Evolutionary conservation across 2,113 vertebrate species (phyloP), one percentile per base, ranked within the genome.

Genomic region (Burhinus bistriatus): DNA sequence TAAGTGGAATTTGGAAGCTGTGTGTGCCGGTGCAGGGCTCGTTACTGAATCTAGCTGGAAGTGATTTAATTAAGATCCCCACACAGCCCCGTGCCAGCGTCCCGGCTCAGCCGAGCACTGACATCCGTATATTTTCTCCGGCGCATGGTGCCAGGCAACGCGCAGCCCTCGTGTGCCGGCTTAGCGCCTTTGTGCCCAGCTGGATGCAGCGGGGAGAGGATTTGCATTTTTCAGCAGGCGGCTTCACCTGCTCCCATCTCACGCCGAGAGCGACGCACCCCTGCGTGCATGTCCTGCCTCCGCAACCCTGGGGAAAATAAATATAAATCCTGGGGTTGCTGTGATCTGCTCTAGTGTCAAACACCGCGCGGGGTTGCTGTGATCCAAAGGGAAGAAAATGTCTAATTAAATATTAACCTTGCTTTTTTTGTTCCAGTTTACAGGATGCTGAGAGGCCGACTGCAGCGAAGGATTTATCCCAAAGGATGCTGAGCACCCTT

Each of bases 291-390:
- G 68, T 61, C 75, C 77, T 11, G 54, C 78, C 84, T 34, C 80
- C 21, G 44, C 30, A 61, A 55, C 57, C 54, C 61, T 23, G 5
- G 19, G 7, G 49, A 51, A 61, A 32, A 20, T 0, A 7, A 47
- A 45, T 0, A 11, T 0, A 49, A 62, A 57, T 6, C 61, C 57
- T 0, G 27, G n/a, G 20, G 47, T 2, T 5, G 32, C 83, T 23
- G 66, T 15, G 73, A 51, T 27, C 61, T n/a, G 64, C 93, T 61
- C 71, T 0, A 0, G 22, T 2, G 51, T 34, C 83, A 18, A 61
- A 19, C 57, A 3, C 65, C 0, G 1, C 1, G 23, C 68, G 3
- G 20, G 15, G 71, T 13, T 19, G 79, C 92, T 13, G 66, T 12
- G 36, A 79, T 6, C 80, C 22, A 0, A 34, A 47, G 51, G 57